Evolutionary conservation across 2,797 vertebrate species (phyloP).

Genomic region (Aselliscus stoliczkanus): DNA sequence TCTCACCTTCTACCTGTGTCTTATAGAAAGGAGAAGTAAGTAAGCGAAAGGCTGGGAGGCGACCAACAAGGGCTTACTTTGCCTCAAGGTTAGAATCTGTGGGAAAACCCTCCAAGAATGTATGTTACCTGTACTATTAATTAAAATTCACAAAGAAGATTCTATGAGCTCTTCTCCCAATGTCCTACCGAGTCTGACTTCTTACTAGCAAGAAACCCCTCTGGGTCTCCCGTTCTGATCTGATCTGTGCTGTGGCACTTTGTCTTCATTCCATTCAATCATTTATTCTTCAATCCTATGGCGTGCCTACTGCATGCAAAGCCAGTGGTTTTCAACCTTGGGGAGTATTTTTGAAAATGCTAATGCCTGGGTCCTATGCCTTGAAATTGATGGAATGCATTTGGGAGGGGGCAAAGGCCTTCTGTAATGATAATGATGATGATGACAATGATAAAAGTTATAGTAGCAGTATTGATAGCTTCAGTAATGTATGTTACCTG

Average conservation of each 20-base stretch:
- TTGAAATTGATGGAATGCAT: not conserved
- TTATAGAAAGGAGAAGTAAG: constrained; percentile 6
- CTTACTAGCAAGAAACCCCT: not conserved
- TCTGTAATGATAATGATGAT: not conserved
- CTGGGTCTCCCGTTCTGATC: not conserved
- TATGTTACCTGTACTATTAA: not conserved
- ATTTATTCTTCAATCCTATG: not conserved
- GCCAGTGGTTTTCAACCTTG: not conserved
- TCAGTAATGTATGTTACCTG: not conserved
- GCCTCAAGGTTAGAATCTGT: not conserved
- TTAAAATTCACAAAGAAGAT: not conserved
- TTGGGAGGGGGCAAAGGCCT: not conserved
- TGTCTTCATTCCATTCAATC: not conserved
- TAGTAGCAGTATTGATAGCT: not conserved
- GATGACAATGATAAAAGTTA: not conserved
- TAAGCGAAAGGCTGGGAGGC: not conserved
- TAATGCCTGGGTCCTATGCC: not conserved
- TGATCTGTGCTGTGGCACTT: not conserved
- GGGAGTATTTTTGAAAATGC: not conserved
- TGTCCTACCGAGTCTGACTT: not conserved
- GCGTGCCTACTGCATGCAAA: not conserved
- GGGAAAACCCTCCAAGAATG: not conserved
- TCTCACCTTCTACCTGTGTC: not conserved
- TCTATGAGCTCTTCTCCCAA: not conserved
- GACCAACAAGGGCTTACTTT: not conserved